Evolutionary conservation across 2,113 vertebrate species (phyloP).

Genomic region (Coptodon bakossiorum): DNA sequence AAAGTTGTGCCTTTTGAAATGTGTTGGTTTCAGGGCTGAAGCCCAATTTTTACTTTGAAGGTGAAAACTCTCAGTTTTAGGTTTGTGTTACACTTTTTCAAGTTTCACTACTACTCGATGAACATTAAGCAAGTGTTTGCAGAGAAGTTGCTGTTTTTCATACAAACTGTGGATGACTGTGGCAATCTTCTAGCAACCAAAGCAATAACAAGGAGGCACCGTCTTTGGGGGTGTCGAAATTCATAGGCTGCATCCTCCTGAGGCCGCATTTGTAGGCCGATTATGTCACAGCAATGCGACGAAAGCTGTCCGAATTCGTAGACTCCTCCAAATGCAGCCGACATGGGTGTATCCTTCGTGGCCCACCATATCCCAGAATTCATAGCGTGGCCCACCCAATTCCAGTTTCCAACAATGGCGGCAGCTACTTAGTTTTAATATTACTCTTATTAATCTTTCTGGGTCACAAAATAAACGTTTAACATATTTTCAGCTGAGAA

Average conservation of each 20-base stretch:
- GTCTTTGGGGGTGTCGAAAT: fast-evolving
- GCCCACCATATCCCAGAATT: neutral
- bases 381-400: neutral
- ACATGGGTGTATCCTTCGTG: fast-evolving
- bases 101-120: neutral
- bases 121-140: neutral
- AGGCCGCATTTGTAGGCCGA: neutral
- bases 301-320: neutral
- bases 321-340: neutral
- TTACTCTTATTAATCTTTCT: fast-evolving
- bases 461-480: fast-evolving
- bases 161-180: neutral
- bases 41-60: neutral
- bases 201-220: neutral
- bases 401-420: neutral
- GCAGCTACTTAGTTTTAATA: neutral
- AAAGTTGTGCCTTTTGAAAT: neutral
- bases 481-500: neutral
- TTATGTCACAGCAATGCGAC: fast-evolving
- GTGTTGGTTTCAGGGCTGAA: neutral
- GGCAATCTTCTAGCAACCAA: neutral
- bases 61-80: neutral
- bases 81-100: neutral
- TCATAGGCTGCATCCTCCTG: neutral
- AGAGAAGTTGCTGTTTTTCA: neutral